These are phyloP conservation scores for Paratilapia polleni DNA, from an alignment of 2,113 vertebrate genomes.

Conservation along the genomic window DNA sequence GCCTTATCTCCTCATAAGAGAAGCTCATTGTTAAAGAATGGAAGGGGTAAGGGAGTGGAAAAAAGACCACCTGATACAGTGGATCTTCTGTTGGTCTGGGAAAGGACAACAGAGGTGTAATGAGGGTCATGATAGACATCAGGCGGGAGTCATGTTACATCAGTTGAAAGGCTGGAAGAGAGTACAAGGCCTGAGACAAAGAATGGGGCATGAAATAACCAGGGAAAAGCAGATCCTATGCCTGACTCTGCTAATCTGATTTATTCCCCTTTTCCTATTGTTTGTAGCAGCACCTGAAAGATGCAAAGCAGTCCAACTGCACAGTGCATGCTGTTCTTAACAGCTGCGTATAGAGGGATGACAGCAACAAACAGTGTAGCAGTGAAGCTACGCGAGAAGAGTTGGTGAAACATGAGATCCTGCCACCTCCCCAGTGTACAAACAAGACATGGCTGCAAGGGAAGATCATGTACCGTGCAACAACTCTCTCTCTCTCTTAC, in stretches of 20 bases:
- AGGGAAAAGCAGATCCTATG: constrained; percentile 2
- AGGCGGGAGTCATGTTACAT: constrained; percentile 58
- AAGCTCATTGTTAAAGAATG: constrained; percentile 14
- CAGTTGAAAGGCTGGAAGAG: constrained; percentile 31
- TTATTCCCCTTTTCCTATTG: constrained; percentile 35
- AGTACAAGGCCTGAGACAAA: constrained; percentile 31
- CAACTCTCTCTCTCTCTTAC: constrained; percentile 19
- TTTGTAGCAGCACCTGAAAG: constrained; percentile 42
- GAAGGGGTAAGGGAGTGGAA: background rate
- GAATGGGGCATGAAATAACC: constrained; percentile 13
- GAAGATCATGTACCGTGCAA: constrained; percentile 21
- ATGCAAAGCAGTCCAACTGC: constrained; percentile 39
- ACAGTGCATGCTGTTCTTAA: constrained; percentile 38
- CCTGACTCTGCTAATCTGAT: constrained; percentile 31
- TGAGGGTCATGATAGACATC: constrained; percentile 68
- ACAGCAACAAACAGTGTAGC: constrained; percentile 49
- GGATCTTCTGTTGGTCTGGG: constrained; percentile 44
- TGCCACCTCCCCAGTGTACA: constrained; percentile 64
- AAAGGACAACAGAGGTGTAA: constrained; percentile 61
- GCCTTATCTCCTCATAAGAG: background rate
- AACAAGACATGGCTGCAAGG: constrained; percentile 66
- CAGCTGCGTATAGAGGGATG: constrained; percentile 37
- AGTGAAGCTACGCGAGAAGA: constrained; percentile 38
- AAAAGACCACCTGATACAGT: constrained; percentile 43
- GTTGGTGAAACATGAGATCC: constrained; percentile 65